Conservation (phyloP, 1,140 invertebrate genomes). For the Asbolus verrucosus region DNA sequence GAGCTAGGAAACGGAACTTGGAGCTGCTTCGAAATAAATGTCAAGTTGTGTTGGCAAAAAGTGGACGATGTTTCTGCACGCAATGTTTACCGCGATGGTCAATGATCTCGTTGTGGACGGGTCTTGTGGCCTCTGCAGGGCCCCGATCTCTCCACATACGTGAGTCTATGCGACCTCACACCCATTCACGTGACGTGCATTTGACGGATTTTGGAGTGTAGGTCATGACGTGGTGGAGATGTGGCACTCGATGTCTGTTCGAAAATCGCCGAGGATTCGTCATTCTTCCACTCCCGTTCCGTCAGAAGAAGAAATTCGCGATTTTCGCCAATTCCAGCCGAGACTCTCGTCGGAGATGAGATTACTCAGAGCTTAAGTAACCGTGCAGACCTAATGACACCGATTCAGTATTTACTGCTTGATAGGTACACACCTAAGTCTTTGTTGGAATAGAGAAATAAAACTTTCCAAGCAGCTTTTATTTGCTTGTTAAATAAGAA, state of each 20-base stretch:
- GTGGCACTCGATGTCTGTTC: constrained; percentile 20
- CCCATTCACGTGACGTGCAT: constrained; percentile 29
- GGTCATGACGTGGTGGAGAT: constrained; percentile 17
- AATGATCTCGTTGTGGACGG: constrained; percentile 11
- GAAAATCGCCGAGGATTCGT: constrained; percentile 20
- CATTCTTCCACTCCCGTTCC: too few relatives aligned
- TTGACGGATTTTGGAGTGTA: constrained; percentile 13
- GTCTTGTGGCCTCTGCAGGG: constrained; percentile 31
- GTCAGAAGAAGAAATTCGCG: too few relatives aligned
- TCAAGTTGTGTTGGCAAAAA: background rate
- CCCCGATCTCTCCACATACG: constrained; percentile 19
- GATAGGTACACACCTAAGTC: constrained; percentile 13
- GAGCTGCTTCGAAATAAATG: background rate
- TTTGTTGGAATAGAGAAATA: background rate
- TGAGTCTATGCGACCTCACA: constrained; percentile 30
- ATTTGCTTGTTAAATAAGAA: constrained; percentile 8
- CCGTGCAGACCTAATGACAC: constrained; percentile 7
- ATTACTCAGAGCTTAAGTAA: background rate
- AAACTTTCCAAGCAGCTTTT: constrained; percentile 17
- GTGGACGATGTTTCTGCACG: background rate
- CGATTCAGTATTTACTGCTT: constrained; percentile 1
- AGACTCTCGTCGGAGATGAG: too few relatives aligned
- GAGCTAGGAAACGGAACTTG: constrained; percentile 13
- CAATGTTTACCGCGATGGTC: constrained; percentile 33
- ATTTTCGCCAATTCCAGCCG: too few relatives aligned